Conservation (phyloP, 2,888 invertebrate species). For the Idaea aversata region DNA sequence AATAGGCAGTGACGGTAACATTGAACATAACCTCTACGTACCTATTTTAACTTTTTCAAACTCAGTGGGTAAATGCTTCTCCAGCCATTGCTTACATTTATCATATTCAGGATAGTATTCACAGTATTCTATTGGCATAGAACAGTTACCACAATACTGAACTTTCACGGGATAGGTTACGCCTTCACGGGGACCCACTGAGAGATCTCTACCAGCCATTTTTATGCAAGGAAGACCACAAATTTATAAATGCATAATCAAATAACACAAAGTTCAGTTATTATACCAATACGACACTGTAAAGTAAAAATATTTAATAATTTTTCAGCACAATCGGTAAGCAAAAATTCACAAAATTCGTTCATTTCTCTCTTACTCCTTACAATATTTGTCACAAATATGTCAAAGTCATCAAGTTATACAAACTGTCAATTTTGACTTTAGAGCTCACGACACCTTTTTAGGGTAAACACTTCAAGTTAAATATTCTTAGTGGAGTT, state of each 20-base stretch:
- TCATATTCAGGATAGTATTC: slow-evolving; percentile 99
- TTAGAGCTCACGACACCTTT: not conserved
- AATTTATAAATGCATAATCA: slow-evolving; percentile 36
- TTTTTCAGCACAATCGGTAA: not conserved
- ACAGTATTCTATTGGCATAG: slow-evolving; percentile 98
- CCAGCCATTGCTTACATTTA: slow-evolving; percentile 98
- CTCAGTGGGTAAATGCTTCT: slow-evolving; percentile 95
- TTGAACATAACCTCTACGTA: slow-evolving; percentile 49
- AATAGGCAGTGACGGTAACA: not conserved
- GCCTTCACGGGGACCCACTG: slow-evolving; percentile 85
- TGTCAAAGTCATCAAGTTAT: not conserved
- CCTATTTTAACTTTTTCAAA: slow-evolving; percentile 93
- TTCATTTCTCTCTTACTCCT: not conserved
- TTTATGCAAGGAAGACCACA: slow-evolving; percentile 30
- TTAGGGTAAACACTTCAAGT: not conserved
- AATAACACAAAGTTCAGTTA: slow-evolving; percentile 9
- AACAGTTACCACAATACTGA: slow-evolving; percentile 95
- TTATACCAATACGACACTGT: not conserved
- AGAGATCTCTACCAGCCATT: slow-evolving; percentile 81
- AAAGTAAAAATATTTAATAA: not conserved
- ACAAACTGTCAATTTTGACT: not conserved
- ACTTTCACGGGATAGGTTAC: slow-evolving; percentile 91
- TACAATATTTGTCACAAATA: not conserved
- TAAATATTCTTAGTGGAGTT: not conserved
- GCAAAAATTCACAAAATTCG: not conserved